phyloP scores from a whole-genome alignment of 37 sponge, comb jelly and placozoan species.

The Beroe forskalii region DNA sequence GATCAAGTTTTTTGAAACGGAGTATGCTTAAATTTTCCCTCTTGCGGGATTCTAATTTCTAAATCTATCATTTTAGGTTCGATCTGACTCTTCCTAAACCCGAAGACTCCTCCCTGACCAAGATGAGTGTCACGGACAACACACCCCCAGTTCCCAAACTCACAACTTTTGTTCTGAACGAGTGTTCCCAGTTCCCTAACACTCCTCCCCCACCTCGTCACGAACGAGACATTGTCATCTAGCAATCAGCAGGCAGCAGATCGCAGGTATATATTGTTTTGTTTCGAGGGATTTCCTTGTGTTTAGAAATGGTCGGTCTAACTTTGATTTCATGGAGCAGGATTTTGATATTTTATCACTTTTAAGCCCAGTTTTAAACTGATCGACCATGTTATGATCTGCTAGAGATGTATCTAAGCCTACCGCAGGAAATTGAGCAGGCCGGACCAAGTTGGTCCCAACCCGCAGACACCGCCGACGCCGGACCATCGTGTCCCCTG shows the following conservation, averaged over 20 bases:
- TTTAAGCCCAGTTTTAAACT: no score
- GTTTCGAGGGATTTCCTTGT: no score
- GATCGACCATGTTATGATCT: no score
- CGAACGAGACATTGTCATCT: conserved; percentile 48
- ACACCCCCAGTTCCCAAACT: background rate
- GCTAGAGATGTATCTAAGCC: no score
- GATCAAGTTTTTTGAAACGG: no score
- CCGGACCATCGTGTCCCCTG: background rate
- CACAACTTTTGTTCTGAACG: conserved; percentile 7
- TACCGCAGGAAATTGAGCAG: background rate
- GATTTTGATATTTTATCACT: no score
- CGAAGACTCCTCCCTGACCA: background rate
- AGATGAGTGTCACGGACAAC: background rate
- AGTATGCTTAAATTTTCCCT: no score
- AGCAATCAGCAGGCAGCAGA: conserved; percentile 65
- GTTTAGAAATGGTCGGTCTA: no score
- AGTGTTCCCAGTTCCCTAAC: conserved; percentile 45
- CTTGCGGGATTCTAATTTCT: no score
- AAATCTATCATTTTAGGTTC: no score
- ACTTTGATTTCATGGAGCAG: no score
- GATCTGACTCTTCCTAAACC: conserved; percentile 12
- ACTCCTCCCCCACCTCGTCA: conserved; percentile 3
- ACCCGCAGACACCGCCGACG: background rate
- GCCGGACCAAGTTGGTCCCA: no score
- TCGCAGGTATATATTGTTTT: conserved; percentile 41